Percentiles rank a stretch among this genome's conserved stretches.
Conservation (phyloP, 2,113 vertebrate species). For the Paradisaea rubra region DNA sequence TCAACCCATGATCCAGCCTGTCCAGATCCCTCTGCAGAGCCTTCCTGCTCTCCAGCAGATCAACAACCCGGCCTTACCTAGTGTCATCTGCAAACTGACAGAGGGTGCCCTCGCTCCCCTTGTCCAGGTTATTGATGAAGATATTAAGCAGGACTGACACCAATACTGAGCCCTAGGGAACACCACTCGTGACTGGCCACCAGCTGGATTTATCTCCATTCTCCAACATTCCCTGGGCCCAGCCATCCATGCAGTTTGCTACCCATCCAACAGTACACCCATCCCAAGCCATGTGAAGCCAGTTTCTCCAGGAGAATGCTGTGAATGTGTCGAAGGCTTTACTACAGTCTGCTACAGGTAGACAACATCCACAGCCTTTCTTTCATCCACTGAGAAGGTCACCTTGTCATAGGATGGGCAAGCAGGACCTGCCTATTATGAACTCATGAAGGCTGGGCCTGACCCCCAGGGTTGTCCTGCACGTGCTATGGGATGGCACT, state of each 20-base stretch:
- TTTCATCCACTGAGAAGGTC: neutral
- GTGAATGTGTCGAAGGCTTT: neutral
- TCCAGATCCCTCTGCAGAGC: neutral
- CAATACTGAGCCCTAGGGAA: neutral
- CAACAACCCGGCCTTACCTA: rapidly evolving
- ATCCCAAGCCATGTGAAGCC: neutral
- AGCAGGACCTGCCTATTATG: neutral
- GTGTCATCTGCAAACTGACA: neutral
- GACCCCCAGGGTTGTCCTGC: neutral
- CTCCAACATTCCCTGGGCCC: neutral
- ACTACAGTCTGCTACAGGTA: neutral
- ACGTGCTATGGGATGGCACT: rapidly evolving
- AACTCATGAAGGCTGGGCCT: neutral
- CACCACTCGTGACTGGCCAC: neutral
- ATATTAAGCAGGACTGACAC: neutral
- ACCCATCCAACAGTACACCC: neutral
- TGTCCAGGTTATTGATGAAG: neutral
- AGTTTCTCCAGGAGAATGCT: neutral
- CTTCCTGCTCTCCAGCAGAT: neutral
- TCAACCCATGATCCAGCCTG: neutral
- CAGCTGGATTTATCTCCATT: neutral
- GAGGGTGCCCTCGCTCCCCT: neutral
- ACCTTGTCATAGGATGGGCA: neutral
- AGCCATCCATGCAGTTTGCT: neutral
- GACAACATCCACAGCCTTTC: neutral